Base-by-base conservation (phyloP, 1,140 invertebrate genomes). In the Aphelinus atriplicis region DNA sequence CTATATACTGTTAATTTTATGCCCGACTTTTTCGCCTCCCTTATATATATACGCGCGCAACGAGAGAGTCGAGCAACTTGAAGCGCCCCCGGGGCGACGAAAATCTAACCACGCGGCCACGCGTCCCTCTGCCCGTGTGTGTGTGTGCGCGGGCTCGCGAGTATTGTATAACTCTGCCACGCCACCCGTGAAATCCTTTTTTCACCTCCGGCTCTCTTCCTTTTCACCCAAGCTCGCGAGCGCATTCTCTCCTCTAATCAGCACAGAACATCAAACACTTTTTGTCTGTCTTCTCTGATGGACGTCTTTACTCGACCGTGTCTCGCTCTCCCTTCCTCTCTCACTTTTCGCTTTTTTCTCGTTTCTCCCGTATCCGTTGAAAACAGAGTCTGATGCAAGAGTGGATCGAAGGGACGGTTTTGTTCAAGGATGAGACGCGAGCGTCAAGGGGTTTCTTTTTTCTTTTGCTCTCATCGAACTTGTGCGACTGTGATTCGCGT, bases 1-100 rank as follows among this genome's bases (percentile, higher is more conserved):
- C 66, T 80, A 76, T 81, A 82, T 82, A 82, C 81, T 82, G 82
- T 82, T 84, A 84, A 84, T 84, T 84, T 84, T 84, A 84, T 84
- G 82, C 81, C 80, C 78, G 79, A 80, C 80, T 82, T 82, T 83
- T 83, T 47, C 6, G 43, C 43, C 45, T 63, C 43, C 26, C 67
- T 48, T 53, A 45, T 26, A 43, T 55, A 61, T 2, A 43, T 51
- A 50, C 1, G 69, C 50, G n/a, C 26, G 7, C 9, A 48, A 51
- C 43, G 43, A 7, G 42, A 46, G 43, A 3, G 56, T 57, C 10
- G 61, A 26, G 26, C 26, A 26, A 26, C 26, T 26, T 26, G 26
- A 26, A 26, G 26, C 26, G 55, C 63, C 53, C 26, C 26, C 10
- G 6, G 66, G 62, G 62, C 55, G 55, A 65, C 45, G 55, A 65